phyloP scores from a whole-genome alignment of 2,113 vertebrate species.

The Pachycephala philippinensis region DNA sequence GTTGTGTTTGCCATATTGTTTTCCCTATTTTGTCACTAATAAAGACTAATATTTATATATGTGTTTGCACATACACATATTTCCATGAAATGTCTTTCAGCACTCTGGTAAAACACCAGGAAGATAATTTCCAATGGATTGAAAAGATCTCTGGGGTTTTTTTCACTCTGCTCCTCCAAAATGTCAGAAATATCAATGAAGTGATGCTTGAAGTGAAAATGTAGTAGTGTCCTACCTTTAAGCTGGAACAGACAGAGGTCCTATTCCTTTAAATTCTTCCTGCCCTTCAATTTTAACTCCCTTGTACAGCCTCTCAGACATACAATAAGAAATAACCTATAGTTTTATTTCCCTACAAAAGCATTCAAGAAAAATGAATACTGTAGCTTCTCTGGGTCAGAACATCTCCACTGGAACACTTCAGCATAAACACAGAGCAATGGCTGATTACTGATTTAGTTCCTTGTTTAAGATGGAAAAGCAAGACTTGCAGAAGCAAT shows the following conservation, averaged over 20 bases:
- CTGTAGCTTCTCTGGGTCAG: background rate
- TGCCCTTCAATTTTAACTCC: background rate
- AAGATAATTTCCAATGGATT: background rate
- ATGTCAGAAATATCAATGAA: constrained; percentile 13
- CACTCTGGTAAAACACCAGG: background rate
- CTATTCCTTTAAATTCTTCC: constrained; percentile 16
- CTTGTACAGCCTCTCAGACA: background rate
- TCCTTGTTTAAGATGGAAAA: background rate
- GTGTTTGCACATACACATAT: background rate
- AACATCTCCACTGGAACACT: background rate
- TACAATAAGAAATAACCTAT: background rate
- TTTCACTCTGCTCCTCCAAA: background rate
- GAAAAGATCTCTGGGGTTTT: background rate
- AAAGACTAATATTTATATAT: background rate
- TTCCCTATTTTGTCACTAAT: background rate
- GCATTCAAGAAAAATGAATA: background rate
- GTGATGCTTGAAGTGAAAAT: background rate
- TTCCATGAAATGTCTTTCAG: constrained; percentile 1
- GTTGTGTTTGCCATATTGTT: background rate
- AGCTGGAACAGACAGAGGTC: background rate
- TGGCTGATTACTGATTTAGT: background rate
- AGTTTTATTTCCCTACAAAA: background rate
- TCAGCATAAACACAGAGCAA: background rate
- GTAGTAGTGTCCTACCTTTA: background rate
- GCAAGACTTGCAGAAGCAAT: background rate